Conservation (phyloP, 1,140 invertebrate genomes). For the Pectinophora gossypiella region DNA sequence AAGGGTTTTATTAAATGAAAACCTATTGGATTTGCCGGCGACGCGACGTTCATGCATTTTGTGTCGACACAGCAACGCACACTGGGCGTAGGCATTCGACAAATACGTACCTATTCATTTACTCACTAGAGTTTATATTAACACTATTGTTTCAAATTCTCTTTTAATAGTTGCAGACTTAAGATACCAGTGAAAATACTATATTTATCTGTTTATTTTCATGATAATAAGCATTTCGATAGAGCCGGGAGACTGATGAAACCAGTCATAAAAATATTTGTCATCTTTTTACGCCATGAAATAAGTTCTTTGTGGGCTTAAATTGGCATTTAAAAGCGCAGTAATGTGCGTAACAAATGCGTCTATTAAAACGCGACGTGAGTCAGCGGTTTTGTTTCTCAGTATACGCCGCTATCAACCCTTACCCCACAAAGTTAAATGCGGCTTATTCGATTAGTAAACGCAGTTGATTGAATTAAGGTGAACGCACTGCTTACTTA, state of each 20-base stretch:
- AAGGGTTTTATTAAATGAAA: slow-evolving; percentile 72
- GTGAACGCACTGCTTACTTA: slow-evolving; percentile 38
- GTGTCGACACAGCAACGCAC: slow-evolving; percentile 11
- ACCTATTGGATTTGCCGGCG: slow-evolving; percentile 63
- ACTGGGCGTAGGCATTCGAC: too few relatives aligned
- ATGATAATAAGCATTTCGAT: too few relatives aligned
- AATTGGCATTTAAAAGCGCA: neutral
- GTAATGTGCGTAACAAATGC: slow-evolving; percentile 17
- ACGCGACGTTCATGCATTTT: slow-evolving; percentile 48
- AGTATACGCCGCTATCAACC: slow-evolving; percentile 35
- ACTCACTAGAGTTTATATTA: too few relatives aligned
- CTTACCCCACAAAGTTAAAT: slow-evolving; percentile 50
- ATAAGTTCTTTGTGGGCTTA: neutral
- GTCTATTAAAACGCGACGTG: slow-evolving; percentile 14
- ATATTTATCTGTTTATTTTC: too few relatives aligned
- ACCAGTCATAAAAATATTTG: too few relatives aligned
- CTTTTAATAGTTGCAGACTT: too few relatives aligned
- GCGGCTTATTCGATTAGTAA: slow-evolving; percentile 69
- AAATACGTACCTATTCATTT: too few relatives aligned
- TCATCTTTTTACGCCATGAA: neutral
- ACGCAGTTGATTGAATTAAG: slow-evolving; percentile 67
- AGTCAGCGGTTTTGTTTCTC: slow-evolving; percentile 2
- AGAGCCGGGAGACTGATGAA: too few relatives aligned
- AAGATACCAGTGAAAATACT: too few relatives aligned
- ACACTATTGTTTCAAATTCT: too few relatives aligned